Conservation (phyloP, 2,888 invertebrate species). For the Lamellibrachia satsuma region DNA sequence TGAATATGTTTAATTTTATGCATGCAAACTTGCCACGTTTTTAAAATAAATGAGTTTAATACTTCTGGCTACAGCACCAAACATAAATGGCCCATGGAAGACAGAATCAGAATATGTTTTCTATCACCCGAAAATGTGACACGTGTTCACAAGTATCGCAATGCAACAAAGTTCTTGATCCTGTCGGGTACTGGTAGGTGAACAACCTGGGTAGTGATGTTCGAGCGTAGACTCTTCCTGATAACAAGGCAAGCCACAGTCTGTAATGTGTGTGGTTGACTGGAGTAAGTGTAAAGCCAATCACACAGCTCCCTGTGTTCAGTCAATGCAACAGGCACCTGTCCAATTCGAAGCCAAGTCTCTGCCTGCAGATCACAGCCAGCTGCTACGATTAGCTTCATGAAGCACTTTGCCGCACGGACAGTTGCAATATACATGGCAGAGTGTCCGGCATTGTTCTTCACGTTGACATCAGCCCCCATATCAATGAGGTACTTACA, state of each 20-base stretch:
- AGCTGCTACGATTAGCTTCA: constrained; percentile 47
- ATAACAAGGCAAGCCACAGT: not conserved
- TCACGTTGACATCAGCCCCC: constrained; percentile 50
- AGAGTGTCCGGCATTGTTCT: constrained; percentile 44
- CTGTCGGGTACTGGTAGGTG: not conserved
- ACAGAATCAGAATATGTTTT: not conserved
- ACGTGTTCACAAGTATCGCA: constrained; percentile 1
- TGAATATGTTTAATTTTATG: not conserved
- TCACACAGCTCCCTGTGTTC: not conserved
- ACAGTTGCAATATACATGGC: constrained; percentile 51
- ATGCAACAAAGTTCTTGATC: not conserved
- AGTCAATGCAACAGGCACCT: not conserved
- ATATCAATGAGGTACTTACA: constrained; percentile 49
- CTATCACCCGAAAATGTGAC: not conserved
- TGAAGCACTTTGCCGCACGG: constrained; percentile 44
- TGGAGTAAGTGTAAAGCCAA: not conserved
- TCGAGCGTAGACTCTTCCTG: not conserved
- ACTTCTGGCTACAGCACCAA: not conserved
- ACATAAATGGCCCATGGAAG: not conserved
- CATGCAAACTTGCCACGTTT: not conserved
- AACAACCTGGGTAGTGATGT: not conserved
- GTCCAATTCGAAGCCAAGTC: constrained; percentile 38
- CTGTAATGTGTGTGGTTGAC: not conserved
- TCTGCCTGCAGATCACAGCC: constrained; percentile 51
- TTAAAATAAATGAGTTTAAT: not conserved